A percentile compares a stretch with the other conserved stretches of the same genome.
Conservation (phyloP, 1,140 invertebrate genomes). For the Zaprionus taronus region DNA sequence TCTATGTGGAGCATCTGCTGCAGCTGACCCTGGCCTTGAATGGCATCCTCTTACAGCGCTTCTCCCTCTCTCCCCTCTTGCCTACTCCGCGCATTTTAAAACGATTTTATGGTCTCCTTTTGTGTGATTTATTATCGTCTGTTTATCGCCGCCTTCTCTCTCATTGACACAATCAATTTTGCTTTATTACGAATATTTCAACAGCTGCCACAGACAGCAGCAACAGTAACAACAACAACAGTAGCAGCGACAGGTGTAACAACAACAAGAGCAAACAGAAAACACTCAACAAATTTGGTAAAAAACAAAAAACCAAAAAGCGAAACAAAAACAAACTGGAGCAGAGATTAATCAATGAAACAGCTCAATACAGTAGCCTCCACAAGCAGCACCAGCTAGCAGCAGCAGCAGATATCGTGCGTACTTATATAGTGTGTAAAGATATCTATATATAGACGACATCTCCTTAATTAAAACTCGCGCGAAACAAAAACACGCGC, state of each 20-base stretch:
- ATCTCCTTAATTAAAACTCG: slow-evolving; percentile 58
- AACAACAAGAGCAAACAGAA: slow-evolving; percentile 31
- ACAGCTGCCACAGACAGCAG: slow-evolving; percentile 28
- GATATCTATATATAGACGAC: slow-evolving; percentile 21
- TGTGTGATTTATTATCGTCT: slow-evolving; percentile 48
- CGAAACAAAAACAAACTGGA: slow-evolving; percentile 50
- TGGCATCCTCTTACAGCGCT: background rate
- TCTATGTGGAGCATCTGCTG: slow-evolving; percentile 7
- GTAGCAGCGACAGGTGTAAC: slow-evolving; percentile 41
- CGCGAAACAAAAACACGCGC: slow-evolving; percentile 20
- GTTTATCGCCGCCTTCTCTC: slow-evolving; percentile 25
- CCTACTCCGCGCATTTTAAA: slow-evolving; percentile 19
- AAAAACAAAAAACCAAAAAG: slow-evolving; percentile 30
- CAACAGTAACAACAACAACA: background rate
- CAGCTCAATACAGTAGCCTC: slow-evolving; percentile 48
- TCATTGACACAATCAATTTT: slow-evolving; percentile 2
- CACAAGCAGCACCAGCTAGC: too few species aligned
- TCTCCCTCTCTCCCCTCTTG: background rate
- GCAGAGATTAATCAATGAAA: slow-evolving; percentile 57
- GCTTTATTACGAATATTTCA: slow-evolving; percentile 63
- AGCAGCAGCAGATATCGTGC: background rate
- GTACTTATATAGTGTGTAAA: slow-evolving; percentile 1
- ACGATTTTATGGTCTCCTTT: slow-evolving; percentile 48
- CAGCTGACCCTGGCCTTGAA: slow-evolving; percentile 62
- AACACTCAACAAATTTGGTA: slow-evolving; percentile 57